phyloP scores from a whole-genome alignment of 2,888 invertebrate genomes.

The Sesamia inferens region DNA sequence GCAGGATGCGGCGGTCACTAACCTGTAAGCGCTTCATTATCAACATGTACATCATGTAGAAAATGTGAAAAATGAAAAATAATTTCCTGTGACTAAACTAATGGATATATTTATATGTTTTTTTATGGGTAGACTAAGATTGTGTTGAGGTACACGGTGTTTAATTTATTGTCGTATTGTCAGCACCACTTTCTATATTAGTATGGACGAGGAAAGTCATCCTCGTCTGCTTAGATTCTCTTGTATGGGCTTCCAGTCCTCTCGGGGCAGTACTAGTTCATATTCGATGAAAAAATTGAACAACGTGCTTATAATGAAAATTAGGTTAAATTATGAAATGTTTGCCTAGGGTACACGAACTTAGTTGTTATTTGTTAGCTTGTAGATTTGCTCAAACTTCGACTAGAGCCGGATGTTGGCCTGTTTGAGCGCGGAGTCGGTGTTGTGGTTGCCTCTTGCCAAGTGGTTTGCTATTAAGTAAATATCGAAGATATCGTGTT shows the following conservation, averaged over 20 bases:
- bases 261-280: not conserved
- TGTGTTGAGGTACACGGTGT: too few relatives aligned
- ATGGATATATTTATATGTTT: too few relatives aligned
- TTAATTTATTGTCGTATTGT: too few relatives aligned
- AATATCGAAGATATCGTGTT: not conserved
- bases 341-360: constrained; percentile 10
- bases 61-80: too few relatives aligned
- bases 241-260: not conserved
- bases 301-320: not conserved
- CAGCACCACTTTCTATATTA: too few relatives aligned
- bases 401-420: constrained; percentile 43
- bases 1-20: too few relatives aligned
- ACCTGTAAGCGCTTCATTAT: too few relatives aligned
- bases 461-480: constrained; percentile 10
- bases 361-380: constrained; percentile 13
- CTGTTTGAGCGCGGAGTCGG: constrained; percentile 4
- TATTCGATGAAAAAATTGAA: not conserved
- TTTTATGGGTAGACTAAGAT: too few relatives aligned
- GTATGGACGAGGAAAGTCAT: not conserved
- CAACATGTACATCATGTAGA: too few relatives aligned
- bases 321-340: constrained; percentile 1
- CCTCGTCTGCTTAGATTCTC: not conserved
- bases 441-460: constrained; percentile 29
- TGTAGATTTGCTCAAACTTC: constrained; percentile 14
- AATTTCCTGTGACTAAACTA: too few relatives aligned